Evolutionary conservation across 2,888 invertebrate genomes (phyloP).

Genomic region (Brachyopa scutellaris): DNA sequence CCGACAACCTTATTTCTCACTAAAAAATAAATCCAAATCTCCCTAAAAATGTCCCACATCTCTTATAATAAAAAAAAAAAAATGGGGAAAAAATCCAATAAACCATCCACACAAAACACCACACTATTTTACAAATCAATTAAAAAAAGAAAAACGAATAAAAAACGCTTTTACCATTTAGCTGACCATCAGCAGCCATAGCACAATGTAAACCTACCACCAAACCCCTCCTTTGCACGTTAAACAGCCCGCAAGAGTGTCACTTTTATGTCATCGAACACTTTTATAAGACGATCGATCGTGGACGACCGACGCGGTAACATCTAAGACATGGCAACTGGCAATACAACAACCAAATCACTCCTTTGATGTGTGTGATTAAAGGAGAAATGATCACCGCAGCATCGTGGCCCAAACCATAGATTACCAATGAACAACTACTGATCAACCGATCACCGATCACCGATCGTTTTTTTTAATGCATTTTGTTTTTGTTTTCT

Average conservation of each 20-base stretch:
- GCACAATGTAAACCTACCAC: constrained; percentile 55
- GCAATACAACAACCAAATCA: constrained; percentile 1
- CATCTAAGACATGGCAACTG: neutral
- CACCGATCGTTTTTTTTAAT: constrained; percentile 23
- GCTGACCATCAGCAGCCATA: constrained; percentile 36
- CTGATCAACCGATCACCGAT: constrained; percentile 17
- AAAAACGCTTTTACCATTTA: constrained; percentile 20
- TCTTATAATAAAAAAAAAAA: constrained; percentile 4
- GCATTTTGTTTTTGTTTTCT: constrained; percentile 21
- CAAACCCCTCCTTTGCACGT: constrained; percentile 68
- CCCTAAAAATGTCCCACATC: constrained; percentile 35
- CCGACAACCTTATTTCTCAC: constrained; percentile 20
- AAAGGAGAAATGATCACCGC: constrained; percentile 26
- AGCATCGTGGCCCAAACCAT: neutral
- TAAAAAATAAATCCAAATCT: constrained; percentile 21
- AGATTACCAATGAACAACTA: constrained; percentile 4
- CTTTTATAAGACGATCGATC: constrained; percentile 65
- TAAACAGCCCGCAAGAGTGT: constrained; percentile 63
- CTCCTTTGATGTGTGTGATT: constrained; percentile 36
- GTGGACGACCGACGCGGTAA: constrained; percentile 17
- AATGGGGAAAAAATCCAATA: no score
- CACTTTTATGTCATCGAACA: constrained; percentile 69
- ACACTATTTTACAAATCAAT: constrained; percentile 54
- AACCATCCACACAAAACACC: neutral
- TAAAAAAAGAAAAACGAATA: constrained; percentile 17